Evolutionary conservation across 1,140 invertebrate species (phyloP).

Genomic region (Hyposmocoma kahamanoa): DNA sequence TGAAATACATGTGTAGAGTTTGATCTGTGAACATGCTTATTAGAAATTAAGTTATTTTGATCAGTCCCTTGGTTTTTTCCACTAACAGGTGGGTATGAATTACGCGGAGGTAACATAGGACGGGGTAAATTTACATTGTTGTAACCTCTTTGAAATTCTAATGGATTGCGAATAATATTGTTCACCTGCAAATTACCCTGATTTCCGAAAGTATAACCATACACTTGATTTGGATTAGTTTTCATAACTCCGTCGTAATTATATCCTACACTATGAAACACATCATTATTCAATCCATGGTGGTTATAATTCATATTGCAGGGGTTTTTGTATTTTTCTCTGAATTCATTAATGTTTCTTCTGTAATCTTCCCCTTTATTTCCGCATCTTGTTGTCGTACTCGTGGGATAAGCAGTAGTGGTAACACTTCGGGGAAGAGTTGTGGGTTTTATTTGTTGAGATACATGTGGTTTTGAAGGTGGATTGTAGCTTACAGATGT

Average conservation of each 20-base stretch:
- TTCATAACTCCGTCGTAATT: conserved; percentile 55
- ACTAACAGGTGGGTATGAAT: conserved; percentile 76
- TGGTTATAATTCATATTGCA: conserved; percentile 46
- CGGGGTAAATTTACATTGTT: conserved; percentile 71
- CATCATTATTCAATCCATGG: conserved; percentile 56
- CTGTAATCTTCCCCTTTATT: conserved; percentile 70
- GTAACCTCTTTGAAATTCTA: conserved; percentile 74
- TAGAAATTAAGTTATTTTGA: conserved; percentile 64
- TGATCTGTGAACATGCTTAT: conserved; percentile 71
- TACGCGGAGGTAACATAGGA: conserved; percentile 74
- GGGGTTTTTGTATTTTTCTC: conserved; percentile 76
- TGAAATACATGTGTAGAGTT: conserved; percentile 73
- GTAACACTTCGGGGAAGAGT: conserved; percentile 68
- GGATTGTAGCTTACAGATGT: conserved; percentile 53
- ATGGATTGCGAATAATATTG: conserved; percentile 70
- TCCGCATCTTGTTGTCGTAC: conserved; percentile 51
- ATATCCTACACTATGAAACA: conserved; percentile 61
- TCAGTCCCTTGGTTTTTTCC: conserved; percentile 70
- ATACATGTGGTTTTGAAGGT: conserved; percentile 44
- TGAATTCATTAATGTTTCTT: conserved; percentile 75
- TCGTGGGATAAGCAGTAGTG: conserved; percentile 59
- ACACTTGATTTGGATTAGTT: conserved; percentile 61
- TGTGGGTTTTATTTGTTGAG: conserved; percentile 60
- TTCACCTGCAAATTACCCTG: conserved; percentile 67
- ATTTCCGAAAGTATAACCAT: conserved; percentile 69